A percentile compares a stretch with the other conserved stretches of the same genome.
Conservation (phyloP, 1,140 invertebrate species). For the Lineus longissimus region DNA sequence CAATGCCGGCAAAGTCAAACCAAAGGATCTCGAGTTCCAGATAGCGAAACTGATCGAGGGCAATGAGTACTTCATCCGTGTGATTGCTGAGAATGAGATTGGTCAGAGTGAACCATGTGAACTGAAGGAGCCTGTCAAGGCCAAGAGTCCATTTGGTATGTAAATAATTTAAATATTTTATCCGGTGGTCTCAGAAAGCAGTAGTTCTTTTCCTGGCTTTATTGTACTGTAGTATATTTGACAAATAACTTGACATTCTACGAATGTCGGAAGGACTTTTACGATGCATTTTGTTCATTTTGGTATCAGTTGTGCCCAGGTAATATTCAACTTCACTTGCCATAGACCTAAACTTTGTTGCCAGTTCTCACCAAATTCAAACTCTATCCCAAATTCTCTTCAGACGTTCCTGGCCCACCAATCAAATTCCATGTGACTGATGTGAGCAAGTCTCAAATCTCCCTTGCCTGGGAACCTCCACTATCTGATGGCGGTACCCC, state of each 20-base stretch:
- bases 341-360: too few species aligned
- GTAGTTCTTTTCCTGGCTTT: conserved; percentile 56
- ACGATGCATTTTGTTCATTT: too few species aligned
- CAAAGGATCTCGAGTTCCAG: not conserved
- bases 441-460: conserved; percentile 87
- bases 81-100: conserved; percentile 95
- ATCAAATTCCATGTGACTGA: conserved; percentile 88
- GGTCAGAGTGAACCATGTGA: conserved; percentile 85
- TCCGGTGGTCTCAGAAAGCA: conserved; percentile 19
- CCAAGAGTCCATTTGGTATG: conserved; percentile 82
- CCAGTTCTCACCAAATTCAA: too few species aligned
- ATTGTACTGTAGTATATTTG: conserved; percentile 89
- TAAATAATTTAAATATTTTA: conserved; percentile 21
- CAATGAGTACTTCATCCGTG: conserved; percentile 90
- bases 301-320: too few species aligned
- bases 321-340: too few species aligned
- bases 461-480: conserved; percentile 85
- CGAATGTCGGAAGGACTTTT: not conserved
- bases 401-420: conserved; percentile 77
- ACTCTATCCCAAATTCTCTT: too few species aligned
- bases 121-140: conserved; percentile 75
- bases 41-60: conserved; percentile 64
- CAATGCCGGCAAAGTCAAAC: not conserved
- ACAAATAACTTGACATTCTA: not conserved
- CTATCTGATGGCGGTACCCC: conserved; percentile 85